Percentiles rank a stretch among this genome's conserved stretches.
These are phyloP conservation scores for Sarcophilus harrisii DNA, from an alignment of 2,797 vertebrate genomes.

Conservation along the genomic window DNA sequence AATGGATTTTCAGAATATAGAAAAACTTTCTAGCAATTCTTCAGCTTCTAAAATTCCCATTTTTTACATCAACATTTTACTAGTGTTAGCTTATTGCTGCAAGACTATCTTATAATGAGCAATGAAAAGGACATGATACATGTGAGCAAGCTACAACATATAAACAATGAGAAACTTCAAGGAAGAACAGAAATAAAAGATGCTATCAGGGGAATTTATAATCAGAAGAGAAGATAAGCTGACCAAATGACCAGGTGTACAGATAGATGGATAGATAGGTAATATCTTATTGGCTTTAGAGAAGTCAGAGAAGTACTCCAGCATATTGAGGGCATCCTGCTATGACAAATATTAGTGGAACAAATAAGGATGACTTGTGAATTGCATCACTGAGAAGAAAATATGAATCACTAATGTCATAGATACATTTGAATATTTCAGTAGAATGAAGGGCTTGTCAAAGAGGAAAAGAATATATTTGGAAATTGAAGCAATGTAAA, in stretches of 20 bases:
- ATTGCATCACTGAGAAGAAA: background rate
- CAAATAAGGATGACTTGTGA: background rate
- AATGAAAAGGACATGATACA: background rate
- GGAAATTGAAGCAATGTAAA: background rate
- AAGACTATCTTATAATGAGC: background rate
- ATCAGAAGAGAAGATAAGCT: background rate
- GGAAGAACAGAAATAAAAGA: background rate
- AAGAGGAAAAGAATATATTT: background rate
- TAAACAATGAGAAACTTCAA: background rate
- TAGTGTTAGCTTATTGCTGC: background rate
- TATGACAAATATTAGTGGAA: background rate
- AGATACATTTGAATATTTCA: background rate
- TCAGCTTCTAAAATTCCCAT: background rate
- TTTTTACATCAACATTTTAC: background rate
- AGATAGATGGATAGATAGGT: background rate
- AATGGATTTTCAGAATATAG: background rate
- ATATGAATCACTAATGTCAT: background rate
- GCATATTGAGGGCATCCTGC: background rate
- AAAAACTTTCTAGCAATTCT: background rate
- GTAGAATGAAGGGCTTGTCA: background rate
- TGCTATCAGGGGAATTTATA: background rate
- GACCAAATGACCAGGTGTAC: background rate
- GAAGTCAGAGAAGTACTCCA: background rate
- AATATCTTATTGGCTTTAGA: background rate
- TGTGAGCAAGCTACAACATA: background rate